Evolutionary conservation across 2,113 vertebrate genomes (phyloP).

Genomic region (Meriones unguiculatus): DNA sequence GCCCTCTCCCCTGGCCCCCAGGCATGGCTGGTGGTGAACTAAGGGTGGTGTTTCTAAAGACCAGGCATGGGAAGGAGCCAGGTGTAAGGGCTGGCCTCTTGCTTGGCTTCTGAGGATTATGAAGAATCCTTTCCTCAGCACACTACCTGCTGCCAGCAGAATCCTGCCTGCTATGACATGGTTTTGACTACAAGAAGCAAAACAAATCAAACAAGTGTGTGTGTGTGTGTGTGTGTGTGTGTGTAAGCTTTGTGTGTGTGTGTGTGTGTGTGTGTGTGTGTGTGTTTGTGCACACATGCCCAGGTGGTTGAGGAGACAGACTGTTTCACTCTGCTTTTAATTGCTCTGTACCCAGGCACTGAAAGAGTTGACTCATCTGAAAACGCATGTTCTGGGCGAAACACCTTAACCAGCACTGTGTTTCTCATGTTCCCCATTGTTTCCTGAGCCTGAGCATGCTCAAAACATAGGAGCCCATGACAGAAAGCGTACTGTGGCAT

Average conservation of each 20-base stretch:
- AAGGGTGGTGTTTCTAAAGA: accelerated
- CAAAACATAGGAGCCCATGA: not conserved
- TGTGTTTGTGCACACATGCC: not conserved
- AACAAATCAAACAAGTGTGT: not conserved
- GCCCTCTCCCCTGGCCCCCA: accelerated
- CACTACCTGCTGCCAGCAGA: not conserved
- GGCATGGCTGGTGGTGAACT: too few relatives aligned
- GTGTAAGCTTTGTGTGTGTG: not conserved
- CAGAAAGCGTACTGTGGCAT: too few relatives aligned
- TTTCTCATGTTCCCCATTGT: not conserved
- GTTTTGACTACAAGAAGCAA: not conserved
- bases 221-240: not conserved
- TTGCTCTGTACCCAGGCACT: not conserved
- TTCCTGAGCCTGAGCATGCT: not conserved
- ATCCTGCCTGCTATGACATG: accelerated
- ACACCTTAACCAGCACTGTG: not conserved
- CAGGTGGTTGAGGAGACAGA: accelerated
- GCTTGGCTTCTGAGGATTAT: too few relatives aligned
- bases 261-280: too few relatives aligned
- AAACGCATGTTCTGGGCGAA: not conserved
- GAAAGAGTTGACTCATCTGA: not conserved
- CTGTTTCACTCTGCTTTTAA: not conserved
- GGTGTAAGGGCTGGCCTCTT: accelerated
- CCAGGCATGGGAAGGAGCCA: accelerated
- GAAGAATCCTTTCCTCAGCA: not conserved